Evolutionary conservation across 2,797 vertebrate genomes (phyloP).

Genomic region (Remorina albescens): DNA sequence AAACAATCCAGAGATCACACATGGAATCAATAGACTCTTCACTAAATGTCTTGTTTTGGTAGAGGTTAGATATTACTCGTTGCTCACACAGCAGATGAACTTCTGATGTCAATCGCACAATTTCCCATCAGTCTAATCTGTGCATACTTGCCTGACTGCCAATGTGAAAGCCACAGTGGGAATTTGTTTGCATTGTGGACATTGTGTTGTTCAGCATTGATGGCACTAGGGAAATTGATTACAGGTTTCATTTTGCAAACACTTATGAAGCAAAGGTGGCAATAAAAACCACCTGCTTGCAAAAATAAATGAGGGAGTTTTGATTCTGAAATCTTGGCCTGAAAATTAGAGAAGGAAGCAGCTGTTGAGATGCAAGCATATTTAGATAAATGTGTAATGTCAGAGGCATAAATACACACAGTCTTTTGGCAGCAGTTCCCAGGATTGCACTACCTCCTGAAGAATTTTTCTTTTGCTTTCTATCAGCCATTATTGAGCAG

Average conservation of each 20-base stretch:
- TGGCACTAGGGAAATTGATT: constrained; percentile 52
- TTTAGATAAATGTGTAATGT: constrained; percentile 66
- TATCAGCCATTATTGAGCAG: constrained; percentile 21
- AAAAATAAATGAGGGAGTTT: constrained; percentile 30
- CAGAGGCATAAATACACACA: constrained; percentile 52
- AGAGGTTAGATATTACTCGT: background rate
- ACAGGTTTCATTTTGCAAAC: constrained; percentile 42
- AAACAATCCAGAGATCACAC: constrained; percentile 1
- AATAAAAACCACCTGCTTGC: constrained; percentile 44
- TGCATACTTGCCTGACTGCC: constrained; percentile 37
- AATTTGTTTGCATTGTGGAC: constrained; percentile 13
- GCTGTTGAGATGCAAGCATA: constrained; percentile 62
- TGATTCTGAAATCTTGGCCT: constrained; percentile 46
- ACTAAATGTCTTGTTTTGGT: background rate
- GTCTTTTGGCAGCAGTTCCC: constrained; percentile 34
- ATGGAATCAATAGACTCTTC: background rate
- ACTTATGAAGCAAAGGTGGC: constrained; percentile 40
- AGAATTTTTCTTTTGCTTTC: constrained; percentile 15
- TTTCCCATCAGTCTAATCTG: constrained; percentile 27
- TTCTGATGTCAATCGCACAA: constrained; percentile 31
- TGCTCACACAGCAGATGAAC: constrained; percentile 13
- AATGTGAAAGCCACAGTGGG: constrained; percentile 14
- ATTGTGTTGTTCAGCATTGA: constrained; percentile 46
- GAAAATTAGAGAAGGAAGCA: constrained; percentile 60
- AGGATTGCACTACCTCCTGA: constrained; percentile 34